Conservation (phyloP, 2,888 invertebrate species). For the Diarsia dahlii region DNA sequence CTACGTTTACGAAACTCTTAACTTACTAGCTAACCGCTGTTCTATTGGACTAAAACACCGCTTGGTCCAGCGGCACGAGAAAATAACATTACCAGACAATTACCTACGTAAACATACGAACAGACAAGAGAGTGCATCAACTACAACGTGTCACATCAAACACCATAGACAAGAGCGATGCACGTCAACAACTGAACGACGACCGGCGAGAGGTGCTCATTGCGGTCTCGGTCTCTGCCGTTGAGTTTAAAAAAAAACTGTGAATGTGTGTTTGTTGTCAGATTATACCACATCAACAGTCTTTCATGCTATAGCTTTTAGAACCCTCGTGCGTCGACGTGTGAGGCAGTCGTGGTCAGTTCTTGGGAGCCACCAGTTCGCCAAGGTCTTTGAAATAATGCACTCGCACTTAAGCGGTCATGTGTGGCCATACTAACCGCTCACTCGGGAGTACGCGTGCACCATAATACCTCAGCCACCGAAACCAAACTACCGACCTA, state of each 20-base stretch:
- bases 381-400: background rate
- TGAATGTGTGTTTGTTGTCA: slow-evolving; percentile 38
- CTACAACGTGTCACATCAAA: slow-evolving; percentile 54
- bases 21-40: slow-evolving; percentile 83
- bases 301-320: slow-evolving; percentile 26
- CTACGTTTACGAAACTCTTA: slow-evolving; percentile 86
- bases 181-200: slow-evolving; percentile 42
- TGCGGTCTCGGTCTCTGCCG: slow-evolving; percentile 49
- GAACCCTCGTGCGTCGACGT: slow-evolving; percentile 6
- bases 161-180: slow-evolving; percentile 47
- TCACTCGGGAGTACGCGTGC: slow-evolving; percentile 36
- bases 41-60: slow-evolving; percentile 84
- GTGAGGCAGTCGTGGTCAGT: slow-evolving; percentile 7
- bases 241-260: slow-evolving; percentile 36
- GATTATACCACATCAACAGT: slow-evolving; percentile 33
- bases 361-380: background rate
- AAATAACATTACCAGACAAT: slow-evolving; percentile 81
- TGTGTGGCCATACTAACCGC: slow-evolving; percentile 19
- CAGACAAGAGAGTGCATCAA: slow-evolving; percentile 76
- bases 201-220: slow-evolving; percentile 64
- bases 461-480: background rate
- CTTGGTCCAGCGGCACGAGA: slow-evolving; percentile 72
- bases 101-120: slow-evolving; percentile 79
- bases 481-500: background rate
- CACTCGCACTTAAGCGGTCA: slow-evolving; percentile 22